These are phyloP conservation scores for Phenganax marumi DNA, from an alignment of 92 coral and sea anemone genomes.

Conservation along the genomic window DNA sequence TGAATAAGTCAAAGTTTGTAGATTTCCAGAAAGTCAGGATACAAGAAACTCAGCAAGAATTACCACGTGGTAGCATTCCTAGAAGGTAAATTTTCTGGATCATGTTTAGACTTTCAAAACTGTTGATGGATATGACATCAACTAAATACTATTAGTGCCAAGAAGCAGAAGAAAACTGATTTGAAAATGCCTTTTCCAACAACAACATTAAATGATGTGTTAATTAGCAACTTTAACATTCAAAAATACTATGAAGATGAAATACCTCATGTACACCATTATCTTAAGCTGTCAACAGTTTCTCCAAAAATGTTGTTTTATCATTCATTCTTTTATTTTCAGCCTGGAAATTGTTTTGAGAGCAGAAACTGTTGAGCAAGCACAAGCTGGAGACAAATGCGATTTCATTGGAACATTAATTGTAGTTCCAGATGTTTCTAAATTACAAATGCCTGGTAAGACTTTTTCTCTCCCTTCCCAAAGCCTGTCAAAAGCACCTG, in stretches of 20 bases:
- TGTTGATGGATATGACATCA: not conserved
- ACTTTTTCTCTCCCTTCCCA: not conserved
- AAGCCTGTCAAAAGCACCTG: not conserved
- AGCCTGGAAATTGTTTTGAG: slow-evolving; percentile 89
- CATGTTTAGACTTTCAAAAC: not conserved
- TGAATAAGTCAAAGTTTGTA: slow-evolving; percentile 88
- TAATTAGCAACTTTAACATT: too few species aligned
- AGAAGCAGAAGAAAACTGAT: too few species aligned
- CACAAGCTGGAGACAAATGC: slow-evolving; percentile 99
- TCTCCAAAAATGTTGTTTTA: not conserved
- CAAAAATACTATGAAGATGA: too few species aligned
- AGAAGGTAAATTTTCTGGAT: slow-evolving; percentile 68
- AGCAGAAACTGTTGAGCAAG: slow-evolving; percentile 99
- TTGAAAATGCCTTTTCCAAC: too few species aligned
- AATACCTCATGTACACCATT: too few species aligned
- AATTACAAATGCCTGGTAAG: slow-evolving; percentile 87
- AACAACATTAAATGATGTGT: too few species aligned
- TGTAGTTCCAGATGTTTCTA: slow-evolving; percentile 96
- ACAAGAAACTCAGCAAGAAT: slow-evolving; percentile 96
- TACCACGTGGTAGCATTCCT: slow-evolving; percentile 95
- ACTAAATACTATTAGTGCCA: too few species aligned
- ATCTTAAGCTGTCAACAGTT: too few species aligned
- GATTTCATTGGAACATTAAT: slow-evolving; percentile 95
- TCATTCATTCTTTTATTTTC: not conserved
- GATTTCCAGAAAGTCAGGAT: slow-evolving; percentile 98